Evolutionary conservation across 2,888 invertebrate species (phyloP), one percentile per base, ranked within the genome.

Genomic region (Agrotis clavis): DNA sequence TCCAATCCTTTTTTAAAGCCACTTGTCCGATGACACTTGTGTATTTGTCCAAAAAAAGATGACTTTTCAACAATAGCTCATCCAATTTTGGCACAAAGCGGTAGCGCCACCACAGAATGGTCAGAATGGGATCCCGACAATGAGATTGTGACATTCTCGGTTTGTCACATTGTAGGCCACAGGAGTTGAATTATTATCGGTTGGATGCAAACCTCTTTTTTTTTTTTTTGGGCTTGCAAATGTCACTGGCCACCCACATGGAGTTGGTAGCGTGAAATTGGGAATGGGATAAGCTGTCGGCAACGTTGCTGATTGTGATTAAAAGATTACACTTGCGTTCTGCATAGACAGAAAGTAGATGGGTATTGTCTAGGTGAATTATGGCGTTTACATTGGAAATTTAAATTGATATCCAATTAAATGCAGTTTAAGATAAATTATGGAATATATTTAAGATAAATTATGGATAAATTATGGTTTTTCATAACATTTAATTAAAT

Each of bases 21-120:
- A 90, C 89, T 88, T 88, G 86, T 90, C 89, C 90, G 90, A 85
- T 92, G 90, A 93, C 91, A 92, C 90, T 89, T 89, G 91, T 88
- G 89, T 87, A 87, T 80, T 84, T 82, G 71, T 71, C 75, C 72
- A 13, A 67, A 84, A 89, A 95, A 95, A 94, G 90, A 83, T 94
- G 94, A 94, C 94, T 94, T 93, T 89, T 85, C 87, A 81, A 90
- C 89, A 90, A 90, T 86, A 74, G 83, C 79, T 90, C 85, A 89
- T 89, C 89, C 89, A 85, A 89, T 90, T 91, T 87, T 77, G 83
- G 80, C 81, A 93, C 91, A 92, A 93, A 91, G 91, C 85, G 85
- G 93, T 94, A 96, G 96, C 96, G 96, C 96, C 96, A 95, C 93
- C 91, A 89, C 83, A 90, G 90, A 90, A 92, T 92, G 63, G 63